Evolutionary conservation across 2,113 vertebrate genomes (phyloP), one percentile per base, ranked within the genome.

Genomic region (Mastomys coucha): DNA sequence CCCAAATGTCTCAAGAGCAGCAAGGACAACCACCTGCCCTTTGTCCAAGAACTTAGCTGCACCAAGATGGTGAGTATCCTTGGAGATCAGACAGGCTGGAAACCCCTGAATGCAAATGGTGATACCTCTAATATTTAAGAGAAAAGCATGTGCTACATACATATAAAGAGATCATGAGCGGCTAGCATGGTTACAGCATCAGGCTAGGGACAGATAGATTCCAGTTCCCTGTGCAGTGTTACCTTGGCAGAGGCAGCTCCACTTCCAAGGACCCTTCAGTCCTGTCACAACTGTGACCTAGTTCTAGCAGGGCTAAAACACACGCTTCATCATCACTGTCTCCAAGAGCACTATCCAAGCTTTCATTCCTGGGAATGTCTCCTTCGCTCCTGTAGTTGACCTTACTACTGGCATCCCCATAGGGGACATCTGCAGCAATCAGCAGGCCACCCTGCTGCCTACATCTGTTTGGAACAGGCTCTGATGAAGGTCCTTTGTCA

Each of bases 241-340:
- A 99, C 99, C 99, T 99, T 77, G 99, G 99, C 82, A 99, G 97
- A 72, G 99, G 99, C 94, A 99, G 98, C 95, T 99, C 99, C 94
- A 99, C 98, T 95, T 99, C 99, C 63, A 96, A 91, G 82, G 98
- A 81, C 33, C 97, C 98, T 58, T 98, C 97, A 5, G 91, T 73
- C 70, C 63, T 81, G 95, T 98, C 98, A 53, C 92, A 56, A 63
- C 93, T 17, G 2, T 75, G 98, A 42, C 88, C 89, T 0, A 17
- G 91, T 92, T 58, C 63, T 2, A 77, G 93, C 0, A 51, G 2
- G 39, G 96, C 90, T 7, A 95, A 91, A 13, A 98, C 82, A 75
- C 96, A 97, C 0, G 95, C 96, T 73, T 99, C 99, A 2, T 99
- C 99, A 3, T 99, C 99, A 60, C 99, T 99, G 97, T 99, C 98